phyloP scores from a whole-genome alignment of 30 jellyfish, hydroid and myxozoan species.

The Hydractinia echinata region DNA sequence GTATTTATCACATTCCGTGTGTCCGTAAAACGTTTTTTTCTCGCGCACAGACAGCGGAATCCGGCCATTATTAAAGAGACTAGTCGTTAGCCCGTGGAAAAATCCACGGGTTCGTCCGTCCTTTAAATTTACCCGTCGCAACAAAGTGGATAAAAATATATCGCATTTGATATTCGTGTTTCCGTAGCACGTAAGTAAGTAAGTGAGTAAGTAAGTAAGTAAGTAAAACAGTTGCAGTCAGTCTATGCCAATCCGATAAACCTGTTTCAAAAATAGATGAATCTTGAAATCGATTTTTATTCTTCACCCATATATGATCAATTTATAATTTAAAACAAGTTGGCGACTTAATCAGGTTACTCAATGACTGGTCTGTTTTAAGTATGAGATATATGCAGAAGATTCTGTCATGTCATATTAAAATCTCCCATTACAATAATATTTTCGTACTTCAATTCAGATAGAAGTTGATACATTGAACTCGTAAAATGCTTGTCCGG shows the following conservation, averaged over 20 bases:
- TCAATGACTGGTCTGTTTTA: neutral
- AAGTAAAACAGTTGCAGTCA: neutral
- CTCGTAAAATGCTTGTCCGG: too few relatives aligned
- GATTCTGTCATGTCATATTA: neutral
- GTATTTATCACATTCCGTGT: too few relatives aligned
- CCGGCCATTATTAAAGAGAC: too few relatives aligned
- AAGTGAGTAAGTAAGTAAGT: neutral
- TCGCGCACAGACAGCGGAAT: too few relatives aligned
- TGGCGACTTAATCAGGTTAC: neutral
- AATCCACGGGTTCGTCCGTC: too few relatives aligned
- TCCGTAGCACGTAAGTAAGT: too few relatives aligned
- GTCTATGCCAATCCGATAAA: slow-evolving; percentile 3
- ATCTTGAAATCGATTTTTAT: neutral
- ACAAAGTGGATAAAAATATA: too few relatives aligned
- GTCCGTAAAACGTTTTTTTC: too few relatives aligned
- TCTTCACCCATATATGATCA: neutral
- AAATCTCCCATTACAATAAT: neutral
- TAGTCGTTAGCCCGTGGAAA: too few relatives aligned
- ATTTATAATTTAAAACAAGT: neutral
- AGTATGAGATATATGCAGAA: neutral
- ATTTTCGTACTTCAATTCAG: neutral
- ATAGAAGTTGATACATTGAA: too few relatives aligned
- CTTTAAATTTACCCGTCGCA: too few relatives aligned
- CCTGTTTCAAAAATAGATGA: neutral
- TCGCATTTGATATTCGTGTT: too few relatives aligned